Percentiles rank a stretch among this genome's conserved stretches.
phyloP scores from a whole-genome alignment of 2,113 vertebrate genomes.

The Copsychus sechellarum region DNA sequence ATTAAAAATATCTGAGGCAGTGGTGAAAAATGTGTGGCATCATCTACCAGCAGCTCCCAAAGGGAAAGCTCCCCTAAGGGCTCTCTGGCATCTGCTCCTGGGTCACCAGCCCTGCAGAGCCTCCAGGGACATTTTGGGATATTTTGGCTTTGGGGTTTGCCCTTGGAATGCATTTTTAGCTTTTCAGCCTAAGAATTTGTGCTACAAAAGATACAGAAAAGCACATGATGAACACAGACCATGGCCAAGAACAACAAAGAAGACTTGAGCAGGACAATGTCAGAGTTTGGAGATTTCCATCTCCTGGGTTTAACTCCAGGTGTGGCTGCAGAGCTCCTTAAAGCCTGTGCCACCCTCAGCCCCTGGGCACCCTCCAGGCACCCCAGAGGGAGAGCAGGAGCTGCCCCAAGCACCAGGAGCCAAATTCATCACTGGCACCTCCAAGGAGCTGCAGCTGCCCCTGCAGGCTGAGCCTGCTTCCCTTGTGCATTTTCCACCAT shows the following conservation, averaged over 20 bases:
- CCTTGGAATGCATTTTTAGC: not conserved
- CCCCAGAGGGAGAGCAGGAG: not conserved
- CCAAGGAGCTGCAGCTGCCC: not conserved
- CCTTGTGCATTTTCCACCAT: not conserved
- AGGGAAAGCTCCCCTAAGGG: not conserved
- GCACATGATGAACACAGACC: rapidly evolving
- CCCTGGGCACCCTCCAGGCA: not conserved
- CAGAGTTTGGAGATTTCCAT: not conserved
- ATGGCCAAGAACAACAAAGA: not conserved
- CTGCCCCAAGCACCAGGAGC: not conserved
- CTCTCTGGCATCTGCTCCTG: not conserved
- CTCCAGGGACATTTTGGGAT: not conserved
- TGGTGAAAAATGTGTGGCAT: not conserved
- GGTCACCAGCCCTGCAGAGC: not conserved
- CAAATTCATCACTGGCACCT: not conserved
- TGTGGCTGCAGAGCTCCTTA: not conserved
- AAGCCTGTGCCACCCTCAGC: not conserved
- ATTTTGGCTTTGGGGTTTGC: not conserved
- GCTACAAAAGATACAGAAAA: not conserved
- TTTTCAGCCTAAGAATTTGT: not conserved
- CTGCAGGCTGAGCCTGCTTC: not conserved
- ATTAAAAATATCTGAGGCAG: not conserved
- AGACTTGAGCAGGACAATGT: not conserved
- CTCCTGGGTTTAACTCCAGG: not conserved
- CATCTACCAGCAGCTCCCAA: not conserved